Percentiles rank a stretch among this genome's conserved stretches.
These are phyloP conservation scores for Hippocampus mohnikei DNA, from an alignment of 2,113 vertebrate genomes.

Conservation along the genomic window DNA sequence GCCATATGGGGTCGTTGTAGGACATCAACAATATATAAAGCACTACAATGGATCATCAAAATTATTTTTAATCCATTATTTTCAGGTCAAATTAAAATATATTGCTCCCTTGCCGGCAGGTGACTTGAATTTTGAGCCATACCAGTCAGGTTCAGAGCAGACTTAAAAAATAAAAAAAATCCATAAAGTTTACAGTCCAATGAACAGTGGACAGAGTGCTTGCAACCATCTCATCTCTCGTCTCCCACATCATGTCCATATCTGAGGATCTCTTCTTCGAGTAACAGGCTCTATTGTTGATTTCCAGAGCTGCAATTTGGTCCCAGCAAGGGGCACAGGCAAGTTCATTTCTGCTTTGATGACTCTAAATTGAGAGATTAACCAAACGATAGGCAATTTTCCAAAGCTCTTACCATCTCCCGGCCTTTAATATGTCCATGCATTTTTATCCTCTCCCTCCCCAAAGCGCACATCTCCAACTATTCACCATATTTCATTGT, in stretches of 20 bases:
- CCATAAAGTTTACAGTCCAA: background rate
- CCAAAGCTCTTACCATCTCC: constrained; percentile 45
- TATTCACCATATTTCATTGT: constrained; percentile 52
- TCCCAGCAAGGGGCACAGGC: constrained; percentile 42
- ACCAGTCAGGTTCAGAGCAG: background rate
- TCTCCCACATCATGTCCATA: constrained; percentile 21
- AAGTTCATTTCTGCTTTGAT: constrained; percentile 65
- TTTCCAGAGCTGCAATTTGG: constrained; percentile 61
- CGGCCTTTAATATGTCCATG: constrained; percentile 36
- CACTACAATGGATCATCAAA: background rate
- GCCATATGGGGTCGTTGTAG: too few species aligned
- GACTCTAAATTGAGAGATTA: constrained; percentile 66
- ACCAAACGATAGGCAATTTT: constrained; percentile 67
- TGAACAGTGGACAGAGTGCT: background rate
- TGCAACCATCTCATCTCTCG: background rate
- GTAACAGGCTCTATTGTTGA: constrained; percentile 52
- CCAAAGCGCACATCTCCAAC: constrained; percentile 29
- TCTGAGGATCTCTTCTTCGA: constrained; percentile 29
- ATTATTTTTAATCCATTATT: too few species aligned
- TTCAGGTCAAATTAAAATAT: background rate
- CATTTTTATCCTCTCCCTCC: constrained; percentile 21
- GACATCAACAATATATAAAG: background rate
- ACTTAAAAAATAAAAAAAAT: constrained; percentile 9
- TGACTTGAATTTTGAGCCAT: constrained; percentile 47
- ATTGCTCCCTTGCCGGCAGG: background rate